Evolutionary conservation across 2,888 invertebrate genomes (phyloP).

Genomic region (Ceriagrion tenellum): DNA sequence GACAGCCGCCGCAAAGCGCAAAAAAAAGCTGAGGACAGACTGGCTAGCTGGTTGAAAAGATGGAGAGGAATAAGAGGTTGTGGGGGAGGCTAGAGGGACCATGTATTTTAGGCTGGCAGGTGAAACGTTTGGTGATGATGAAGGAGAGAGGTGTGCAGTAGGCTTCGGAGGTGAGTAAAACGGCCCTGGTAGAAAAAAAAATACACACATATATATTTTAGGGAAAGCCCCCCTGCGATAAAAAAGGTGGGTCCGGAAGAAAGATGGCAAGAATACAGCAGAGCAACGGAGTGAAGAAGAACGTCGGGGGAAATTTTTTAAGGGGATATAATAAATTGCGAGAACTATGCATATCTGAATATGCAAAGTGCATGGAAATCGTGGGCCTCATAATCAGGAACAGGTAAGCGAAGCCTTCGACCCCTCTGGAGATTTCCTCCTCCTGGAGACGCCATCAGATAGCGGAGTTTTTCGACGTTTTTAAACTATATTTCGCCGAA

Average conservation of each 20-base stretch:
- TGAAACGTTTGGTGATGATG: neutral
- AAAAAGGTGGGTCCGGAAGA: neutral
- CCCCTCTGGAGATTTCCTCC: constrained; percentile 4
- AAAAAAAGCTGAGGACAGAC: too few species aligned
- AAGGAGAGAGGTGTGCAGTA: neutral
- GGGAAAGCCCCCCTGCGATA: neutral
- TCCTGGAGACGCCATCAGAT: neutral
- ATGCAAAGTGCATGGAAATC: constrained; percentile 44
- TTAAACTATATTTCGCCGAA: neutral
- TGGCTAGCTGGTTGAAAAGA: neutral
- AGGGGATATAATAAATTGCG: constrained; percentile 33
- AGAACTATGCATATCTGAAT: constrained; percentile 32
- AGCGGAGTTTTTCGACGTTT: neutral
- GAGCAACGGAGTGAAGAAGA: neutral
- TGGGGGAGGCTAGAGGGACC: neutral
- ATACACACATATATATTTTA: neutral
- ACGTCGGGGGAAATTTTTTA: constrained; percentile 23
- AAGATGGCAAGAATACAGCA: constrained; percentile 15
- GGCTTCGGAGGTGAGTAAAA: neutral
- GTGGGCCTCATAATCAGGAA: neutral
- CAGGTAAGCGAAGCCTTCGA: neutral
- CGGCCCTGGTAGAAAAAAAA: neutral
- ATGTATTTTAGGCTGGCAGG: neutral
- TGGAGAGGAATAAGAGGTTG: neutral
- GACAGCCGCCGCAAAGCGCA: neutral